Percentiles rank a stretch among this genome's conserved stretches.
Evolutionary conservation across 2,888 invertebrate genomes (phyloP).

Genomic region (Drosophila buzzatii): DNA sequence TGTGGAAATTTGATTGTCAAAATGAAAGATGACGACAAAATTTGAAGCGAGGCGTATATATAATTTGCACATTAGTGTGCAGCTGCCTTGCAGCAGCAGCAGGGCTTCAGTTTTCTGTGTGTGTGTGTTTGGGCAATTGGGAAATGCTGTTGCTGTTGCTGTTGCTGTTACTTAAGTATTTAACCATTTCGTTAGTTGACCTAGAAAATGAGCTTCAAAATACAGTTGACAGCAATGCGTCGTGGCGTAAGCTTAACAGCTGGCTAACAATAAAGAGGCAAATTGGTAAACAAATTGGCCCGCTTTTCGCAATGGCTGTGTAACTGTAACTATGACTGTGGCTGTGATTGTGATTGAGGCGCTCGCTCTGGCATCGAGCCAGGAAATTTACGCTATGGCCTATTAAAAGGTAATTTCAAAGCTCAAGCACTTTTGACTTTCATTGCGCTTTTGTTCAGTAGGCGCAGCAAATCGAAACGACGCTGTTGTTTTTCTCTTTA

Average conservation of each 20-base stretch:
- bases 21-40: constrained; percentile 48
- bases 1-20: constrained; percentile 70
- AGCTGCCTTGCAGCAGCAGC: constrained; percentile 20
- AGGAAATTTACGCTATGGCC: constrained; percentile 65
- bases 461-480: constrained; percentile 45
- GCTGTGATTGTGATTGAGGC: constrained; percentile 26
- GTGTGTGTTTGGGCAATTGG: constrained; percentile 22
- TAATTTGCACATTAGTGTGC: constrained; percentile 69
- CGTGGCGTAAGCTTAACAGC: constrained; percentile 45
- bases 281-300: constrained; percentile 59
- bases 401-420: constrained; percentile 64
- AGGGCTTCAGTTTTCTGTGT: neutral
- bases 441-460: constrained; percentile 49
- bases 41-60: constrained; percentile 26
- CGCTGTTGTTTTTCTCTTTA: constrained; percentile 12
- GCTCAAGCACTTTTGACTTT: constrained; percentile 53
- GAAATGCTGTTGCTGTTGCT: constrained; percentile 15
- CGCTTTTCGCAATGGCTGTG: constrained; percentile 51
- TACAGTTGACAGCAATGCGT: constrained; percentile 25
- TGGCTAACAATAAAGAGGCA: constrained; percentile 14
- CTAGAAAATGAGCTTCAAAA: constrained; percentile 60
- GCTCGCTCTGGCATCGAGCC: constrained; percentile 55
- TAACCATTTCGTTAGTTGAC: constrained; percentile 42
- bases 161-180: constrained; percentile 18
- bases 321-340: constrained; percentile 33